Evolutionary conservation across 2,113 vertebrate genomes (phyloP), one percentile per base, ranked within the genome.

Genomic region (Mus pahari): DNA sequence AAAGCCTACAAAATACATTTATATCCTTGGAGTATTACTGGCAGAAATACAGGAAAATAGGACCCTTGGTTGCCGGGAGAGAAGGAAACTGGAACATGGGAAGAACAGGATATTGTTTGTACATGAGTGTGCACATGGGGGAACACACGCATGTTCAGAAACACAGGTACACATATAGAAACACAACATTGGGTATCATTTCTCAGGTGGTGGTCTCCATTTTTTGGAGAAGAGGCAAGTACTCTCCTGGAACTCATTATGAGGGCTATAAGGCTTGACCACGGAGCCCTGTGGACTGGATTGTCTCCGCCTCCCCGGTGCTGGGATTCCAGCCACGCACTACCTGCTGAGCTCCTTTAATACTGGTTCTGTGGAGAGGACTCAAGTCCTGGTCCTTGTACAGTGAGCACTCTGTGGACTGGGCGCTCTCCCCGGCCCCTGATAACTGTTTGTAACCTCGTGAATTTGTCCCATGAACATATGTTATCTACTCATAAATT

Each of bases 401-500:
- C 33, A 53, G 45, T 1, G 1, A n/a, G 45, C 33, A 53, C 84
- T 87, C 53, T 68, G 16, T 36, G 33, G 19, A 53, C 0, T 70
- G 20, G 33, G 66, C 66, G 14, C 36, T n/a, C 64, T 4, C 3
- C 64, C 33, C 12, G 0, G 1, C 12, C 11, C 31, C 42, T 0
- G 20, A 64, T 13, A 66, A 66, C 33, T 50, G 45, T 26, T 26
- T 36, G 53, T n/a, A 87, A 17, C 64, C 33, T n/a, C n/a, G 33
- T 87, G 19, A 26, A 71, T 87, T 50, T 50, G 31, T 53, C 19
- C 64, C n/a, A 7, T 53, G 66, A 86, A 33, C 64, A 20, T 36
- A 42, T 86, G 68, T 81, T 58, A 79, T 68, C 74, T 48, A 58
- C 55, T 94, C 24, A 82, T 92, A 92, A 83, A 62, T 86, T 82